Evolutionary conservation across 53 echinoderm and acorn worm species (phyloP), one percentile per base, ranked within the genome.

Genomic region (Henricia sp.): DNA sequence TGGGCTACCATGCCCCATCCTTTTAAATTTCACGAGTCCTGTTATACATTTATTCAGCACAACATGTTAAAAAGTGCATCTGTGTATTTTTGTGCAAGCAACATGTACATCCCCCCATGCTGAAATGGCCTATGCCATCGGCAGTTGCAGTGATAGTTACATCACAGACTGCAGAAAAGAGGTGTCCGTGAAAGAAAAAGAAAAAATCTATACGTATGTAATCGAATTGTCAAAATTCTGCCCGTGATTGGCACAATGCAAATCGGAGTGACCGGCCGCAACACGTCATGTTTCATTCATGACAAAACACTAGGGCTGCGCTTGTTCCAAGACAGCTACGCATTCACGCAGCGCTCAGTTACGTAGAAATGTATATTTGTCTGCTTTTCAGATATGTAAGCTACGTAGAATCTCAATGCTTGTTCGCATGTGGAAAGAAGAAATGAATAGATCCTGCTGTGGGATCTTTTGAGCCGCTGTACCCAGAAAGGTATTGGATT

Each of bases 221-320:
- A 73, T 52, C 34, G 20, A 32, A n/a, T 37, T 73, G n/a, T 54
- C 35, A 73, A 20, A 52, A 73, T 35, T 21, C 73, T 35, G n/a
- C 73, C 53, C 34, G 52, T 73, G 73, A 73, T n/a, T n/a, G n/a
- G n/a, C 73, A 73, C 54, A 54, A 54, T 73, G 73, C 54, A 36
- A 52, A 73, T 16, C 11, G 19, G 24, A 29, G 34, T 37, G 17
- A 60, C 36, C 10, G n/a, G 20, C 54, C 20, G 8, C 25, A 52
- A 36, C 36, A 54, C 73, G 73, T 73, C 73, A 73, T 73, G 73
- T 73, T 73, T 73, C 73, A 73, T 73, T 73, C 73, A 73, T 73
- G 54, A 37, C 20, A 30, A 54, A 52, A 6, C 25, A 37, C 36
- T 9, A 19, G 35, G 52, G 16, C 33, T 36, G 73, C 37, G 38